A percentile compares a stretch with the other conserved stretches of the same genome.
These are phyloP conservation scores for Phytoseiulus persimilis DNA, from an alignment of 2,888 invertebrate genomes.

Conservation along the genomic window DNA sequence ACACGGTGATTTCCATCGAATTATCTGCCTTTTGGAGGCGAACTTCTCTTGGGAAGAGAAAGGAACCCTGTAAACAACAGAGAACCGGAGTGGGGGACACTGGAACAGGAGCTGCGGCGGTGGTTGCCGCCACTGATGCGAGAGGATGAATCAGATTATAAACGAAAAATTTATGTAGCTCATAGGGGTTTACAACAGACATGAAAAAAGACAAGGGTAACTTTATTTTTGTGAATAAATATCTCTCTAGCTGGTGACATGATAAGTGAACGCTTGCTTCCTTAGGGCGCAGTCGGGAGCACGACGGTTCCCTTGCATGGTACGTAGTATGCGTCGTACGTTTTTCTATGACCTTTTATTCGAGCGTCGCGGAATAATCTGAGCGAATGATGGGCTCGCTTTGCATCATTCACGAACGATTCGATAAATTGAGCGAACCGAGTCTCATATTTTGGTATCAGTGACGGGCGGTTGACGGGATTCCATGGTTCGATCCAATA, in stretches of 20 bases:
- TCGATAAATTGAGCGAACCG: no score
- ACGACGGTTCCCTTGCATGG: not conserved
- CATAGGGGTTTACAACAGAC: not conserved
- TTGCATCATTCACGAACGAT: no score
- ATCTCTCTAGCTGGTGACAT: conserved; percentile 5
- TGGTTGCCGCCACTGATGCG: not conserved
- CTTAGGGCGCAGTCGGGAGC: not conserved
- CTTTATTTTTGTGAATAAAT: conserved; percentile 5
- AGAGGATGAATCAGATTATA: not conserved
- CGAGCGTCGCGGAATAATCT: no score
- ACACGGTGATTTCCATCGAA: not conserved
- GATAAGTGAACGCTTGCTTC: not conserved
- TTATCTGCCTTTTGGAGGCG: not conserved
- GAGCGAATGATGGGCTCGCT: no score
- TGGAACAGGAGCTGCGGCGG: not conserved
- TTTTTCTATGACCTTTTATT: no score
- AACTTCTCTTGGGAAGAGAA: no score
- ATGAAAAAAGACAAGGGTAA: not conserved
- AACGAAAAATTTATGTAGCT: not conserved
- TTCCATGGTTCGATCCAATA: no score
- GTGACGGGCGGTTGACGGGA: no score
- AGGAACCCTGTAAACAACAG: not conserved
- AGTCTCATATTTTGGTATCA: no score
- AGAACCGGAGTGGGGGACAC: not conserved
- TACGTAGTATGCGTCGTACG: not conserved